These are phyloP conservation scores for Patiria pectinifera DNA, from an alignment of 53 echinoderm and acorn worm species.

Conservation along the genomic window DNA sequence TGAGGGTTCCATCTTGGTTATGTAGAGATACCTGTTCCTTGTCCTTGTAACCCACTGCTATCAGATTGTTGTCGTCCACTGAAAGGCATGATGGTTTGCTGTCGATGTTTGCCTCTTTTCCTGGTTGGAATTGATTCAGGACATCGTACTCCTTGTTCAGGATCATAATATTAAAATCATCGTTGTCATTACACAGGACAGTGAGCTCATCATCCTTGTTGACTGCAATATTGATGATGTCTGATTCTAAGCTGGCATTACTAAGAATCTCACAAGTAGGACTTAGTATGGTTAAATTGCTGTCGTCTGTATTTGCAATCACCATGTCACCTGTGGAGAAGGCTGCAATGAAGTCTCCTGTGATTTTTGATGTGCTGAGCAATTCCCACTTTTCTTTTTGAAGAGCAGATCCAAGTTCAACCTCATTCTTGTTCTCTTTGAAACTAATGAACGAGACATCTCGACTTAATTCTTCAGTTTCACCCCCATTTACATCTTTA, in stretches of 20 bases:
- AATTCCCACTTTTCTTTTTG: not conserved
- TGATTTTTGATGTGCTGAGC: not conserved
- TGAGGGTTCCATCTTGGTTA: not conserved
- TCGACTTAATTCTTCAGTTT: not conserved
- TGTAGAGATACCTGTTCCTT: not conserved
- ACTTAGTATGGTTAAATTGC: not conserved
- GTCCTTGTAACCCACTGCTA: conserved; percentile 34
- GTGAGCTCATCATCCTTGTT: conserved; percentile 32
- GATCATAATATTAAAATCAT: not conserved
- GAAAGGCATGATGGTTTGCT: conserved; percentile 28
- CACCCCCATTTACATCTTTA: not conserved
- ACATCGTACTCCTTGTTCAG: not conserved
- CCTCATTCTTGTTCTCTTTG: not conserved
- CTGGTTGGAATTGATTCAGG: not conserved
- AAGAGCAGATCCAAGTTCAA: not conserved
- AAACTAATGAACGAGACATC: not conserved
- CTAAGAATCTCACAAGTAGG: not conserved
- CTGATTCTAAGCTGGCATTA: not conserved
- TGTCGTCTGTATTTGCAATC: not conserved
- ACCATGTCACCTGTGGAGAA: conserved; percentile 18
- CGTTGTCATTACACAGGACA: not conserved
- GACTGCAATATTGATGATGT: conserved; percentile 2
- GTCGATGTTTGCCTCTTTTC: not conserved
- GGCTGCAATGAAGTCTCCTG: not conserved
- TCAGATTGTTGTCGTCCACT: conserved; percentile 43